Percentiles rank a stretch among this genome's conserved stretches.
Conservation (phyloP, 2,888 invertebrate species). For the Villa cingulata region DNA sequence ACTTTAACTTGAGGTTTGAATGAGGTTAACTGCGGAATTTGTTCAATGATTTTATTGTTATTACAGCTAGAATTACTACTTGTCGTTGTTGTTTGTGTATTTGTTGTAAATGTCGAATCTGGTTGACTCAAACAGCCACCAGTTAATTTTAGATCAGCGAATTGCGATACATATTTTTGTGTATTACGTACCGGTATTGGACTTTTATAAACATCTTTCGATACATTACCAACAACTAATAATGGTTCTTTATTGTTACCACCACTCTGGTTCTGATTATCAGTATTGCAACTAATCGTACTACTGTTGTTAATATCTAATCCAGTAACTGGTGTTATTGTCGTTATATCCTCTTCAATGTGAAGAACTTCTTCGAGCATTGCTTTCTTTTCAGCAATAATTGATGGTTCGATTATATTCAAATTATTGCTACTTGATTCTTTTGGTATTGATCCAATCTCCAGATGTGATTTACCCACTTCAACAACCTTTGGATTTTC, state of each 20-base stretch:
- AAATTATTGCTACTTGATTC: neutral
- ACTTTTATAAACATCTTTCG: constrained; percentile 26
- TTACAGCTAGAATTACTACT: constrained; percentile 10
- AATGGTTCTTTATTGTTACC: constrained; percentile 4
- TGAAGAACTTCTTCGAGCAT: constrained; percentile 14
- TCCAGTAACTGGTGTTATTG: neutral
- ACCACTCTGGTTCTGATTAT: neutral
- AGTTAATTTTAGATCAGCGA: constrained; percentile 49
- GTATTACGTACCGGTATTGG: constrained; percentile 47
- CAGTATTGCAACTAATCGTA: neutral
- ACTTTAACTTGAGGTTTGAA: constrained; percentile 63
- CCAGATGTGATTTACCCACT: constrained; percentile 16
- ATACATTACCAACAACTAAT: constrained; percentile 3
- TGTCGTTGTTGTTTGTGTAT: constrained; percentile 20
- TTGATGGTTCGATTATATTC: neutral
- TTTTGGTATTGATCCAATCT: constrained; percentile 7
- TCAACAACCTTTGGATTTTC: constrained; percentile 16
- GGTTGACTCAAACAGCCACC: constrained; percentile 36
- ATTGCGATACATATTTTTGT: constrained; percentile 48
- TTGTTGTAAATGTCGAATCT: constrained; percentile 16
- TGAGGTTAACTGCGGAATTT: constrained; percentile 16
- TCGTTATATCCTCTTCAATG: constrained; percentile 19
- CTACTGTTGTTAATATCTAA: neutral
- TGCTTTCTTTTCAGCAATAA: constrained; percentile 10
- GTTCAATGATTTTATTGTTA: constrained; percentile 13